Evolutionary conservation across 2,113 vertebrate species (phyloP).

Genomic region (western clawed frog (Xenopus tropicalis)): DNA sequence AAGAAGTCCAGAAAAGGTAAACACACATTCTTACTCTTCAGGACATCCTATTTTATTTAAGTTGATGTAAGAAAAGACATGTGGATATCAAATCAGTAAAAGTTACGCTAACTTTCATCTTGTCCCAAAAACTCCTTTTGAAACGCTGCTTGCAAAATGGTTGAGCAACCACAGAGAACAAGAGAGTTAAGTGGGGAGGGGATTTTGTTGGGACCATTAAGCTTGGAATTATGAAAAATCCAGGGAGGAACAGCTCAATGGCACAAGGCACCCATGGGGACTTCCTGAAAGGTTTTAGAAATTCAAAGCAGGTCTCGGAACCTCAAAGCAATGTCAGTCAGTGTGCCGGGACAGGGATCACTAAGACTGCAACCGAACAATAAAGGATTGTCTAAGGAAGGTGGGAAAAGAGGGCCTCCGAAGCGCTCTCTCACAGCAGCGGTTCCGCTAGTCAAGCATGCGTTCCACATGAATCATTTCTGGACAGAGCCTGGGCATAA

Average conservation of each 20-base stretch:
- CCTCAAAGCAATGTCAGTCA: slow-evolving; percentile 56
- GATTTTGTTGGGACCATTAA: slow-evolving; percentile 39
- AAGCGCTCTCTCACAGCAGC: slow-evolving; percentile 56
- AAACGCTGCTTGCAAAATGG: slow-evolving; percentile 43
- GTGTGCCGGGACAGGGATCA: slow-evolving; percentile 55
- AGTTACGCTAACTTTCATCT: slow-evolving; percentile 40
- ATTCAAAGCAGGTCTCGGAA: slow-evolving; percentile 59
- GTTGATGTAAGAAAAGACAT: slow-evolving; percentile 54
- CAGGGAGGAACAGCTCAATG: slow-evolving; percentile 59
- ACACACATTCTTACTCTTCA: slow-evolving; percentile 39
- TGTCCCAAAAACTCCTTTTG: background rate
- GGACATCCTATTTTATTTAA: slow-evolving; percentile 42
- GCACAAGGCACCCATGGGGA: slow-evolving; percentile 59
- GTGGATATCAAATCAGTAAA: slow-evolving; percentile 28
- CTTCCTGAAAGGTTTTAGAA: slow-evolving; percentile 69
- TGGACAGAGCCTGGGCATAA: slow-evolving; percentile 68
- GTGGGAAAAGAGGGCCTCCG: slow-evolving; percentile 63
- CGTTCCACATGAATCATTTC: slow-evolving; percentile 75
- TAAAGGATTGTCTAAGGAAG: slow-evolving; percentile 64
- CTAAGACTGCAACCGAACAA: slow-evolving; percentile 57
- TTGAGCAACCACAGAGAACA: slow-evolving; percentile 47
- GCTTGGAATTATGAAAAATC: slow-evolving; percentile 47
- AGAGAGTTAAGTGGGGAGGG: slow-evolving; percentile 12
- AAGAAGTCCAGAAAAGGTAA: slow-evolving; percentile 11
- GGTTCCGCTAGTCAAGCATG: slow-evolving; percentile 68